Evolutionary conservation across 30 jellyfish, hydroid and myxozoan genomes (phyloP).

Genomic region (Phacellophora camtschatica): DNA sequence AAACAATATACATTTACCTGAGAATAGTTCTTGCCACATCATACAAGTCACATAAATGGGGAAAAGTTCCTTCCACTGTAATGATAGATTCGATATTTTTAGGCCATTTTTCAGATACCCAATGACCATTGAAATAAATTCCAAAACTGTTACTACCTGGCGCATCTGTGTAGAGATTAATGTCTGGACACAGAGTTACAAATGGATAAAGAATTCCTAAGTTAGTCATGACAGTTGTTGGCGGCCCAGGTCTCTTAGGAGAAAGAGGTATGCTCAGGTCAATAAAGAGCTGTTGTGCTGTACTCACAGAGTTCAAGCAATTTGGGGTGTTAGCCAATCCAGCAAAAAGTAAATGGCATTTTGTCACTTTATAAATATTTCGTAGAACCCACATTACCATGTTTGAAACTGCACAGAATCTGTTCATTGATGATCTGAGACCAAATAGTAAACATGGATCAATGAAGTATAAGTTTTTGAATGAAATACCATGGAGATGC

Average conservation of each 20-base stretch:
- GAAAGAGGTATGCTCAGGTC: not conserved
- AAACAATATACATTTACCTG: not conserved
- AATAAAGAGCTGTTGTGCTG: not conserved
- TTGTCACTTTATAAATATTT: not conserved
- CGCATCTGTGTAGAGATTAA: conserved; percentile 7
- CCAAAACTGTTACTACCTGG: not conserved
- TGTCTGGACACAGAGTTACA: not conserved
- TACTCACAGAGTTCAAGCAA: not conserved
- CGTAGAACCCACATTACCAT: not conserved
- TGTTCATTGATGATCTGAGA: conserved; percentile 57
- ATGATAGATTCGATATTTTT: not conserved
- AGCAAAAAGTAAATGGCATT: not conserved
- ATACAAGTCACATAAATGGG: not conserved
- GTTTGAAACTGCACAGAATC: not conserved
- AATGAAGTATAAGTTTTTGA: conserved; percentile 55
- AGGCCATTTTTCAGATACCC: not conserved
- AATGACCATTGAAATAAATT: not conserved
- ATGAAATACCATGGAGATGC: conserved; percentile 24
- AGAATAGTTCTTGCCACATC: not conserved
- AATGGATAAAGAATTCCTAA: not conserved
- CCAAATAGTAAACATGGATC: conserved; percentile 76
- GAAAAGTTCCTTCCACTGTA: not conserved
- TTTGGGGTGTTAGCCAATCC: not conserved
- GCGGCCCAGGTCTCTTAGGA: not conserved
- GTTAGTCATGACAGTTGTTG: not conserved